These are phyloP conservation scores for Glaucidium brasilianum DNA, from an alignment of 2,113 vertebrate species.

Conservation along the genomic window DNA sequence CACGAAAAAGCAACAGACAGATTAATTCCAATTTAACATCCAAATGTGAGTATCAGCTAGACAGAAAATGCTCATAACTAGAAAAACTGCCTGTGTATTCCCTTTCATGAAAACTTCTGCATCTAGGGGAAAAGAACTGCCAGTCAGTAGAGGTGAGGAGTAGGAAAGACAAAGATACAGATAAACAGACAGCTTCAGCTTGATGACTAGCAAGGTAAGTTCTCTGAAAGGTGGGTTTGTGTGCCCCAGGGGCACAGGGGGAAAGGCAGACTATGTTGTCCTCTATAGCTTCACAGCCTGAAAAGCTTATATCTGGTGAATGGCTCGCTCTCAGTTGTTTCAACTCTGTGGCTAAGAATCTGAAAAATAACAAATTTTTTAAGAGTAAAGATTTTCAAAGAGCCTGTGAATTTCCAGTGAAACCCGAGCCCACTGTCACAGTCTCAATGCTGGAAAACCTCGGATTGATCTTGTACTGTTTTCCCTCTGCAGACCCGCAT, in stretches of 20 bases:
- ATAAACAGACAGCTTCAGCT: background rate
- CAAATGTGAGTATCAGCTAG: background rate
- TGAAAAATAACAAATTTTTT: background rate
- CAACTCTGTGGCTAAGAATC: background rate
- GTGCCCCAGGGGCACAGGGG: background rate
- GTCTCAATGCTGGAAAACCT: background rate
- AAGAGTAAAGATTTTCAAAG: background rate
- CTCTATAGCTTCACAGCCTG: background rate
- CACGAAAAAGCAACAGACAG: background rate
- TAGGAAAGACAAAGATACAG: background rate
- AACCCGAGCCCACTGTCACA: background rate
- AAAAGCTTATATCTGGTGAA: background rate
- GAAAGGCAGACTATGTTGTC: background rate
- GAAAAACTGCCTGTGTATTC: background rate
- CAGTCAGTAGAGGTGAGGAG: background rate
- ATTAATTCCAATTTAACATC: background rate
- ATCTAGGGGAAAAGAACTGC: background rate
- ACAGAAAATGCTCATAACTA: background rate
- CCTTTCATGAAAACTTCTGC: background rate
- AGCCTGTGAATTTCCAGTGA: background rate
- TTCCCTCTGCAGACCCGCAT: fast-evolving
- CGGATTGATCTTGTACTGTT: background rate
- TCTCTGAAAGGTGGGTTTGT: background rate
- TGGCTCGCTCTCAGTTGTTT: background rate
- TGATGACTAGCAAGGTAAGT: background rate